These are phyloP conservation scores for Thymelicus lineola DNA, from an alignment of 2,888 invertebrate genomes.

Conservation along the genomic window DNA sequence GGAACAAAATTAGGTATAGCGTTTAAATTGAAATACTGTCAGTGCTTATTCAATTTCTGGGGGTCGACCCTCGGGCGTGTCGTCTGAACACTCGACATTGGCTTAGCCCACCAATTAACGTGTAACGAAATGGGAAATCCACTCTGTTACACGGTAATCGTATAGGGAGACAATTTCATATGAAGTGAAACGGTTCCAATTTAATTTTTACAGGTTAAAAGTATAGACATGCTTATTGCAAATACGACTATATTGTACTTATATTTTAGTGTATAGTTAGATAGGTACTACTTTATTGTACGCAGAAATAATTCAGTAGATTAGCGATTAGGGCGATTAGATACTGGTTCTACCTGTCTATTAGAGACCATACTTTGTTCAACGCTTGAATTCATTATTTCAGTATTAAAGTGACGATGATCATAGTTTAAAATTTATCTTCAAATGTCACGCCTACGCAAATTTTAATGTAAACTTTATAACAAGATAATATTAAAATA, in stretches of 20 bases:
- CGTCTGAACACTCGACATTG: constrained; percentile 46
- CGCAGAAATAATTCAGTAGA: no score
- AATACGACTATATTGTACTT: no score
- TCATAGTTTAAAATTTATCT: background rate
- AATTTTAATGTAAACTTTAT: constrained; percentile 13
- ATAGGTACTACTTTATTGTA: no score
- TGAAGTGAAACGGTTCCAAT: background rate
- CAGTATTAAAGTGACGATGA: no score
- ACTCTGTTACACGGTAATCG: constrained; percentile 49
- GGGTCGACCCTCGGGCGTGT: constrained; percentile 61
- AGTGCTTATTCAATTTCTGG: constrained; percentile 75
- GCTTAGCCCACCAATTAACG: constrained; percentile 48
- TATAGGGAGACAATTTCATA: constrained; percentile 40
- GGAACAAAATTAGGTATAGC: constrained; percentile 67
- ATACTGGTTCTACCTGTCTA: no score
- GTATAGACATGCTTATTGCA: no score
- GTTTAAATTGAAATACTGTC: constrained; percentile 78
- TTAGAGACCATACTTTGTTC: no score
- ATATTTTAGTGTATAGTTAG: no score
- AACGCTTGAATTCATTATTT: no score
- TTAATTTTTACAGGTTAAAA: no score
- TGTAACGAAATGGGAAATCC: constrained; percentile 51
- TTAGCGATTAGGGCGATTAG: no score
- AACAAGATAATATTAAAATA: constrained; percentile 28
- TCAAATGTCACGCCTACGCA: constrained; percentile 16